These are phyloP conservation scores for Nansenia antarctica DNA, from an alignment of 2,113 vertebrate species.

Conservation along the genomic window DNA sequence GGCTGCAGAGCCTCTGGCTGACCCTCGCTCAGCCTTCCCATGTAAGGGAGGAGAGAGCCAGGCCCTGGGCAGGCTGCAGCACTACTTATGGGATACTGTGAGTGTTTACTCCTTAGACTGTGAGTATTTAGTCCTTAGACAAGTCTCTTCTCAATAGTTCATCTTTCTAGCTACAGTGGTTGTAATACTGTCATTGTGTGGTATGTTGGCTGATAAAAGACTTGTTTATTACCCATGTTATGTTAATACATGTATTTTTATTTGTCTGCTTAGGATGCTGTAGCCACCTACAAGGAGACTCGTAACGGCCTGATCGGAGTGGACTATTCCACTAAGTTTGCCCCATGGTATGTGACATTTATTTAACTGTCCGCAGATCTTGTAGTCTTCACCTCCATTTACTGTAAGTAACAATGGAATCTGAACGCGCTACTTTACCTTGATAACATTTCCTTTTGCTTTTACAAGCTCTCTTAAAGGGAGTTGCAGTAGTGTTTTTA, in stretches of 20 bases:
- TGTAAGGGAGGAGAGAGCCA: constrained; percentile 80
- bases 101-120: too few relatives aligned
- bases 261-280: constrained; percentile 69
- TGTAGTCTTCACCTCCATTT: too few relatives aligned
- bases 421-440: too few relatives aligned
- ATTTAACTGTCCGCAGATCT: not conserved
- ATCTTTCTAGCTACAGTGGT: not conserved
- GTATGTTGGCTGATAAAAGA: not conserved
- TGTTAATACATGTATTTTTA: not conserved
- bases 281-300: constrained; percentile 81
- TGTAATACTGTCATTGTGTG: too few relatives aligned
- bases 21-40: constrained; percentile 80
- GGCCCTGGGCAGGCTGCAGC: constrained; percentile 76
- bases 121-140: too few relatives aligned
- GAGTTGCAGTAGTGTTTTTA: too few relatives aligned
- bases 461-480: too few relatives aligned
- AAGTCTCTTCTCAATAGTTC: not conserved
- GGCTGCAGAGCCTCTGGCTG: constrained; percentile 66
- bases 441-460: too few relatives aligned
- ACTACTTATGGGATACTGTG: constrained; percentile 86
- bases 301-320: constrained; percentile 78
- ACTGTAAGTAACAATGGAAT: too few relatives aligned
- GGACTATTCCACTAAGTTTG: constrained; percentile 84
- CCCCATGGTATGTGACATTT: constrained; percentile 73
- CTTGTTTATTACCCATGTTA: not conserved